phyloP scores from a whole-genome alignment of 2,888 invertebrate genomes.

The Ophonus ardosiacus region DNA sequence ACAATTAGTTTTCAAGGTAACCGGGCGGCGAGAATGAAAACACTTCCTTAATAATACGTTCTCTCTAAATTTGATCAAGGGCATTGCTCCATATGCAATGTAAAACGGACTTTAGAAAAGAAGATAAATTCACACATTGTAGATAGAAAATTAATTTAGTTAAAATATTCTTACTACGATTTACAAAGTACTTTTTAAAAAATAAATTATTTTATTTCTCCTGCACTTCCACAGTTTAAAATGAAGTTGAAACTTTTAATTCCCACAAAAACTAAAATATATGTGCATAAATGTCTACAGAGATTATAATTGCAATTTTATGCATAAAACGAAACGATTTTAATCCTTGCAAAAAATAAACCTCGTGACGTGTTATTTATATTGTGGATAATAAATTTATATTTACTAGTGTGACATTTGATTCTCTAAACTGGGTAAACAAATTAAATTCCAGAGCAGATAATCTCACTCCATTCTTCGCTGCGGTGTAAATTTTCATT shows the following conservation, averaged over 20 bases:
- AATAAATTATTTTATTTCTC: too few relatives aligned
- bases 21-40: too few relatives aligned
- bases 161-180: too few relatives aligned
- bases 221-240: not conserved
- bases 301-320: not conserved
- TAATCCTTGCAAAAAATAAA: not conserved
- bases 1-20: too few relatives aligned
- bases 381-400: not conserved
- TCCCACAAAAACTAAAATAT: not conserved
- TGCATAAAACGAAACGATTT: not conserved
- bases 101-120: too few relatives aligned
- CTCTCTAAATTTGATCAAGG: too few relatives aligned
- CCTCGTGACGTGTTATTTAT: not conserved
- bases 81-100: too few relatives aligned
- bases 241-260: not conserved
- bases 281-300: not conserved
- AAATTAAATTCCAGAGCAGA: not conserved
- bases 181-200: too few relatives aligned
- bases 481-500: constrained; percentile 25
- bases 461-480: not conserved
- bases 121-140: too few relatives aligned
- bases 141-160: too few relatives aligned
- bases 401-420: constrained; percentile 1
- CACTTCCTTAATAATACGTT: too few relatives aligned
- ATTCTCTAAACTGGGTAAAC: constrained; percentile 8